phyloP scores from a whole-genome alignment of 2,113 vertebrate genomes.

The Labeo rohita region DNA sequence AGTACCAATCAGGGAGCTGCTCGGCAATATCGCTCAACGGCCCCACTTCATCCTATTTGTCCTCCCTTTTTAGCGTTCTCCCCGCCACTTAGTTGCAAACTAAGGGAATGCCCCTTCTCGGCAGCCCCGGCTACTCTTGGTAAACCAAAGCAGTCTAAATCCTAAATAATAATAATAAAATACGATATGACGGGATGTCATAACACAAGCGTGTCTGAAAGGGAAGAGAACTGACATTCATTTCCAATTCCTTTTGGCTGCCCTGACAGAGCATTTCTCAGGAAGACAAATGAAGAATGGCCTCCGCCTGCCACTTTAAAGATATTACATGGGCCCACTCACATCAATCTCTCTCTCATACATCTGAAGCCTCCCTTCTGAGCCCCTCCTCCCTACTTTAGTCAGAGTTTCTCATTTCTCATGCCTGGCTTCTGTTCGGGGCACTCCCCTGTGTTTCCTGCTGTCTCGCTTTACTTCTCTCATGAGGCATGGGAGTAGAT shows the following conservation, averaged over 20 bases:
- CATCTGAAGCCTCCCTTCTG: slow-evolving; percentile 51
- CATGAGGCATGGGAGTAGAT: not conserved
- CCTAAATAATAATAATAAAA: slow-evolving; percentile 63
- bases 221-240: slow-evolving; percentile 68
- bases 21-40: slow-evolving; percentile 22
- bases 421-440: slow-evolving; percentile 5
- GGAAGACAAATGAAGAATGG: slow-evolving; percentile 71
- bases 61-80: not conserved
- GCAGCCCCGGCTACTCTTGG: slow-evolving; percentile 11
- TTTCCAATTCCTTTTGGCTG: slow-evolving; percentile 71
- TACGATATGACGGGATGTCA: slow-evolving; percentile 58
- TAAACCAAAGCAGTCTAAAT: slow-evolving; percentile 63
- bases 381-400: slow-evolving; percentile 41
- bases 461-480: slow-evolving; percentile 33
- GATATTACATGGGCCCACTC: slow-evolving; percentile 70
- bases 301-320: slow-evolving; percentile 72
- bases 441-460: slow-evolving; percentile 39
- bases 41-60: slow-evolving; percentile 10
- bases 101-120: slow-evolving; percentile 24
- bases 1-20: slow-evolving; percentile 48
- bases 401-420: slow-evolving; percentile 49
- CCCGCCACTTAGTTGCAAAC: not conserved
- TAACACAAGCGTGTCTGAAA: slow-evolving; percentile 59
- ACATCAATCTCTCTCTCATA: slow-evolving; percentile 68
- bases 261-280: slow-evolving; percentile 68